Percentiles rank a stretch among this genome's conserved stretches.
phyloP scores from a whole-genome alignment of 2,113 vertebrate species.

The Pterocles gutturalis region DNA sequence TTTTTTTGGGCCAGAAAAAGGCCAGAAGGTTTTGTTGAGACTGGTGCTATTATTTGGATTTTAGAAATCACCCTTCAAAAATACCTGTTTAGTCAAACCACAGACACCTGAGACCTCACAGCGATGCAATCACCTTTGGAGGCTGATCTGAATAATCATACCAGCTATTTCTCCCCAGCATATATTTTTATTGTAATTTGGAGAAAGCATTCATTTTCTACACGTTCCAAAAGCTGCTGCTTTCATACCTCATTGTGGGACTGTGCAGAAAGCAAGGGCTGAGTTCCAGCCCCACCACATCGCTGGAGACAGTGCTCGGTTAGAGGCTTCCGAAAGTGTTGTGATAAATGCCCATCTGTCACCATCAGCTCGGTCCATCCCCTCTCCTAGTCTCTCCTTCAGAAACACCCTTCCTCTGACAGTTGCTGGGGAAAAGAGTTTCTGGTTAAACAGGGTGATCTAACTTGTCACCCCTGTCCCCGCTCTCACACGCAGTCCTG shows the following conservation, averaged over 20 bases:
- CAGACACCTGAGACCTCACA: not conserved
- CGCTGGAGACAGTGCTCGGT: rapidly evolving
- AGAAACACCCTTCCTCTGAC: not conserved
- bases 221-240: not conserved
- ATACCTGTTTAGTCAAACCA: not conserved
- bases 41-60: not conserved
- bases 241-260: rapidly evolving
- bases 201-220: not conserved
- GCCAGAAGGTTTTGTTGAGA: not conserved
- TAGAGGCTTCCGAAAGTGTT: not conserved
- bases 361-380: not conserved
- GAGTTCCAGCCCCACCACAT: not conserved
- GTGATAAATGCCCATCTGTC: not conserved
- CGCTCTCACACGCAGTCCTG: not conserved
- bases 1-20: not conserved
- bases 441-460: not conserved
- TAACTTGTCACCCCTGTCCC: not conserved
- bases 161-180: not conserved
- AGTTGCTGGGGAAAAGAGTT: not conserved
- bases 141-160: not conserved
- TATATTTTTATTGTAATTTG: not conserved
- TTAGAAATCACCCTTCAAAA: not conserved
- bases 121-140: not conserved
- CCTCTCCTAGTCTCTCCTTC: not conserved
- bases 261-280: not conserved